Conservation (phyloP, 2,797 vertebrate species). For the Sebastes goodei region DNA sequence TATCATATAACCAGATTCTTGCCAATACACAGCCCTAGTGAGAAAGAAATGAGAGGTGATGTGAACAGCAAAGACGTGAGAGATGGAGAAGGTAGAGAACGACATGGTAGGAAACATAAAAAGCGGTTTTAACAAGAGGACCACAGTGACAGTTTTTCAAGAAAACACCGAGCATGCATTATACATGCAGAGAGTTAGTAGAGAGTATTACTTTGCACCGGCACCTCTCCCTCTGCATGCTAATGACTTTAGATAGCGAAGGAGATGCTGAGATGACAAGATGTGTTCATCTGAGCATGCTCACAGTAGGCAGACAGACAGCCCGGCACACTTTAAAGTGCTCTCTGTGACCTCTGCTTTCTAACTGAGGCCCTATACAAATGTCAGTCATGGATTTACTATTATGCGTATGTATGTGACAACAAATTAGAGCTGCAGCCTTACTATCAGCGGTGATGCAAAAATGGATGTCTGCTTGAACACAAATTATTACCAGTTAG, state of each 20-base stretch:
- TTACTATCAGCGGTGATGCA: background rate
- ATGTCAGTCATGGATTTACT: background rate
- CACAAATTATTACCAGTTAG: background rate
- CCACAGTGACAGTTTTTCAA: conserved; percentile 7
- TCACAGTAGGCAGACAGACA: conserved; percentile 64
- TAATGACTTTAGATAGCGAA: conserved; percentile 27
- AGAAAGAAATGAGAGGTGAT: background rate
- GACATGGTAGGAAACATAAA: background rate
- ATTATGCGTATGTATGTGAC: background rate
- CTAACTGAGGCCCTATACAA: background rate
- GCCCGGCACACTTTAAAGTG: conserved; percentile 46
- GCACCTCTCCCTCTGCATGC: conserved; percentile 43
- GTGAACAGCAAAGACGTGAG: background rate
- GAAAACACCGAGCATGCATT: conserved; percentile 19
- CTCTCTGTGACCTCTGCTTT: conserved; percentile 50
- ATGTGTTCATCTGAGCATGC: conserved; percentile 50
- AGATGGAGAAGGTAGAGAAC: background rate
- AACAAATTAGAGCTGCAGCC: background rate
- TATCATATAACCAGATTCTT: no score
- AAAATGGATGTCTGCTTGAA: background rate
- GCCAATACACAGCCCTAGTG: no score
- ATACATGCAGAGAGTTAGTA: conserved; percentile 30
- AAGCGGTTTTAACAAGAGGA: conserved; percentile 14
- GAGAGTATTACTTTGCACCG: conserved; percentile 16
- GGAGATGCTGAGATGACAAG: conserved; percentile 48